Evolutionary conservation across 2,888 invertebrate genomes (phyloP), one percentile per base, ranked within the genome.

Genomic region (Tachina fera): DNA sequence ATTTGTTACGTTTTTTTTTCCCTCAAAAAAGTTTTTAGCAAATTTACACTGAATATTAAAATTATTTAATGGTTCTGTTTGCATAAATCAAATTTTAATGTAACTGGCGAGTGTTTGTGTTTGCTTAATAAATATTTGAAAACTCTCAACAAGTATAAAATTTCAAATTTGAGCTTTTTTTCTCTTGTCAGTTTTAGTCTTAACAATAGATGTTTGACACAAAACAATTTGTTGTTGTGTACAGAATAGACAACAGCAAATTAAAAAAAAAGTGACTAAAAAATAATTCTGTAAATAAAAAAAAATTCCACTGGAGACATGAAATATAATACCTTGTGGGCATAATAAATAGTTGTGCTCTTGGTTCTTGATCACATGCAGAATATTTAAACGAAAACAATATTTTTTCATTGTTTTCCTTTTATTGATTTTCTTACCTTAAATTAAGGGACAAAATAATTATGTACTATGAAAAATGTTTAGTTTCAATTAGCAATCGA

Each of bases 1-100:
- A 75, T 61, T 76, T 65, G 11, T 67, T 39, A 11, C 31, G 56
- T 47, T 47, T 31, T 49, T 68, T 60, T 71, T 53, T 74, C 78
- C 13, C 43, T 49, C 11, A 43, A 71, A 68, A 70, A 19, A 53
- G 63, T 80, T 86, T n/a, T 39, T 80, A 67, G 63, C 86, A 72
- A 79, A 86, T 86, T 86, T 86, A 77, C 86, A 83, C 83, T 72
- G 83, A 76, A 83, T 86, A 79, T 77, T 76, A 63, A 83, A 83
- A 53, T 51, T 43, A 45, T 74, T 47, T 61, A 47, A 60, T 60
- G 31, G 3, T 60, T 72, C 49, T 49, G 41, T 47, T 61, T 65
- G 56, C 77, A 83, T 77, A 77, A 77, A 83, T 77, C 77, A 77
- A 71, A 83, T 43, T n/a, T 51, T 58, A 45, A 45, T 71, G 43